A percentile compares a stretch with the other conserved stretches of the same genome.
Evolutionary conservation across 2,888 invertebrate species (phyloP).

Genomic region (Lochmaea crataegi): DNA sequence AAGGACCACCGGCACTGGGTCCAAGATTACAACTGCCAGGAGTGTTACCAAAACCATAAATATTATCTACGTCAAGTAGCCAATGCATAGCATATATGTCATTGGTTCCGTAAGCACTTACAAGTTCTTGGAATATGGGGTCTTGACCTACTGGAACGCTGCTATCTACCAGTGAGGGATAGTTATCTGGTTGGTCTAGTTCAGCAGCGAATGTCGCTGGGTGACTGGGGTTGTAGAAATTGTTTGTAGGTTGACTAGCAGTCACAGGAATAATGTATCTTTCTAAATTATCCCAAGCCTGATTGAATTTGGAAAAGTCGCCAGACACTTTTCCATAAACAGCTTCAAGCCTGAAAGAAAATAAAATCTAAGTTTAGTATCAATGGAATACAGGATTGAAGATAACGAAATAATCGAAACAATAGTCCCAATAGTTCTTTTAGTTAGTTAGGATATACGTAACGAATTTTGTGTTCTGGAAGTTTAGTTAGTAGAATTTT

Average conservation of each 20-base stretch:
- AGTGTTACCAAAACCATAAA: constrained; percentile 50
- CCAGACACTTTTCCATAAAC: constrained; percentile 46
- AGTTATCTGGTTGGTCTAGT: constrained; percentile 45
- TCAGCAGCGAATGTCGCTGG: constrained; percentile 50
- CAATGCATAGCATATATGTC: constrained; percentile 51
- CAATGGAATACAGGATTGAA: too few species aligned
- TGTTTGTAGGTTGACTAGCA: constrained; percentile 46
- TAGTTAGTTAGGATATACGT: too few species aligned
- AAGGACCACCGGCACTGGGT: constrained; percentile 45
- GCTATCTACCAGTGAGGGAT: constrained; percentile 44
- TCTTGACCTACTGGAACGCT: constrained; percentile 46
- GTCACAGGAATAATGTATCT: constrained; percentile 47
- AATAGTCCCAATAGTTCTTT: too few species aligned
- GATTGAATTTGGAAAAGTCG: constrained; percentile 49
- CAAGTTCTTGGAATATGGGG: constrained; percentile 47
- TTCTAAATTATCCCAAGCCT: constrained; percentile 49
- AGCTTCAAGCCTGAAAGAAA: constrained; percentile 44
- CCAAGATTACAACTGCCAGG: constrained; percentile 44
- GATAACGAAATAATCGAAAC: too few species aligned
- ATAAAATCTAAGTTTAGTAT: too few species aligned
- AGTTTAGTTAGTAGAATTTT: too few species aligned
- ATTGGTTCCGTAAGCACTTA: constrained; percentile 42
- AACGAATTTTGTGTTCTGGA: too few species aligned
- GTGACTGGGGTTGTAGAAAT: constrained; percentile 43
- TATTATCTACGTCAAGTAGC: constrained; percentile 50